Evolutionary conservation across 2,797 vertebrate species (phyloP).

Genomic region (Kryptopterus vitreolus): DNA sequence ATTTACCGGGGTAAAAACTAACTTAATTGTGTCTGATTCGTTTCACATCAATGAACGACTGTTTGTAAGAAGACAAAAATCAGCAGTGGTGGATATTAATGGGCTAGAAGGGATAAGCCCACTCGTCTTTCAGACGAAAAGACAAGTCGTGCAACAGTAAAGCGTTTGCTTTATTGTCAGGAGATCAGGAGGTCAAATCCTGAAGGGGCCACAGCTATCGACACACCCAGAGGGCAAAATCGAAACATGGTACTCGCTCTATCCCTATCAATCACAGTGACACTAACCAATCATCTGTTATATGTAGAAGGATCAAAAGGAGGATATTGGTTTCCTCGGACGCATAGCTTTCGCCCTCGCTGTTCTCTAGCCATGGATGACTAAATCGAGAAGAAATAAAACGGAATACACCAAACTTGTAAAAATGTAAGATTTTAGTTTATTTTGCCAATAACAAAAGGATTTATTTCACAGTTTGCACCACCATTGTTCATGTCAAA

Average conservation of each 20-base stretch:
- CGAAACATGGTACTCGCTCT: not conserved
- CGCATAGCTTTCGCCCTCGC: not conserved
- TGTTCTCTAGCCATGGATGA: not conserved
- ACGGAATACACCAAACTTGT: too few relatives aligned
- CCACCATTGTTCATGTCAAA: not conserved
- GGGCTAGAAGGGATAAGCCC: not conserved
- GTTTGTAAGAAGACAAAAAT: not conserved
- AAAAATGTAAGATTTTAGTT: too few relatives aligned
- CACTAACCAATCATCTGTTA: not conserved
- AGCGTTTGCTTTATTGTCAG: not conserved
- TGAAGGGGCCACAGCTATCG: not conserved
- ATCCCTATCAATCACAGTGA: not conserved
- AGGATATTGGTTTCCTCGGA: not conserved
- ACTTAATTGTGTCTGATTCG: constrained; percentile 60
- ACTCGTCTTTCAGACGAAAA: not conserved
- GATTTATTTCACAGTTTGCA: too few relatives aligned
- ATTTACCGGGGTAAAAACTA: constrained; percentile 41
- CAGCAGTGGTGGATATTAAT: not conserved
- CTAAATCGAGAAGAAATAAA: too few relatives aligned
- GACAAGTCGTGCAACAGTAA: not conserved
- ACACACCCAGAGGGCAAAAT: not conserved
- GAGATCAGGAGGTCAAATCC: not conserved
- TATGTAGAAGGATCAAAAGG: too few relatives aligned
- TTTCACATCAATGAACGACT: constrained; percentile 56
- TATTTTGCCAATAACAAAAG: too few relatives aligned